phyloP scores from a whole-genome alignment of 1,140 invertebrate genomes.

The Eupristina koningsbergeri region DNA sequence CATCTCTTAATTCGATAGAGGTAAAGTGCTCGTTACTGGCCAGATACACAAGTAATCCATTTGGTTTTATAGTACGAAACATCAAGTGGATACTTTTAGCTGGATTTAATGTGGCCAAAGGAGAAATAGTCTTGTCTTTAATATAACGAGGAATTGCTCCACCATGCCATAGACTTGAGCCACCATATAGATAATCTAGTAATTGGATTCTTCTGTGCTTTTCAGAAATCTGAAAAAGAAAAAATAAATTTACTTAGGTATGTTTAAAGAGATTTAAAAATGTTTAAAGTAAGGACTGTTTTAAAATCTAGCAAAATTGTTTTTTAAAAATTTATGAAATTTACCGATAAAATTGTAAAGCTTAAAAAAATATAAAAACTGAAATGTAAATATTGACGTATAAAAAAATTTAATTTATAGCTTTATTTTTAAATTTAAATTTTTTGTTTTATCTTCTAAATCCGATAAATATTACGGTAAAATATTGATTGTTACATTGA shows the following conservation, averaged over 20 bases:
- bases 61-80: slow-evolving; percentile 84
- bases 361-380: too few species aligned
- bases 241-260: neutral
- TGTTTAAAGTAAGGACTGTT: too few species aligned
- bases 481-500: neutral
- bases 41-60: slow-evolving; percentile 87
- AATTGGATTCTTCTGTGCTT: slow-evolving; percentile 89
- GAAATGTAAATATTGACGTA: too few species aligned
- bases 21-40: slow-evolving; percentile 92
- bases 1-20: slow-evolving; percentile 80
- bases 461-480: too few species aligned
- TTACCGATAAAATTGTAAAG: too few species aligned
- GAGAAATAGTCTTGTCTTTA: slow-evolving; percentile 51
- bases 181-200: slow-evolving; percentile 83
- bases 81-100: slow-evolving; percentile 85
- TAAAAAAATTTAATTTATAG: too few species aligned
- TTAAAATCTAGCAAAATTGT: too few species aligned
- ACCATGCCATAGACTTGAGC: slow-evolving; percentile 80
- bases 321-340: too few species aligned
- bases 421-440: too few species aligned
- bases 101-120: slow-evolving; percentile 64
- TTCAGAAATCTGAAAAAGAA: slow-evolving; percentile 78
- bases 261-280: neutral
- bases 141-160: slow-evolving; percentile 64
- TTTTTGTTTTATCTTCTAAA: too few species aligned